Evolutionary conservation across 2,113 vertebrate genomes (phyloP), one percentile per base, ranked within the genome.

Genomic region (Grallaria varia): DNA sequence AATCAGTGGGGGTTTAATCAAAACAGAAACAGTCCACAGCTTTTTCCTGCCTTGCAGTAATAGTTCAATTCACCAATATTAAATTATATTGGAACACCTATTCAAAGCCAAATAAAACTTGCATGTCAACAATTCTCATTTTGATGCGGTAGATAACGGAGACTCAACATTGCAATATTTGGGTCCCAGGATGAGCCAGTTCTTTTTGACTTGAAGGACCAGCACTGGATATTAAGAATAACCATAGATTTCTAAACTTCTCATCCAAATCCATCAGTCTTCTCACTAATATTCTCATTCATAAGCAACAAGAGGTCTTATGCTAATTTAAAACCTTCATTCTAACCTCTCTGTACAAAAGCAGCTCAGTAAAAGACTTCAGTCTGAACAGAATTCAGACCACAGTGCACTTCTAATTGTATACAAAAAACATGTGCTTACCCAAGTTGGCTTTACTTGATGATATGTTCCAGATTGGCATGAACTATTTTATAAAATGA

Each of bases 361-460:
- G 24, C 75, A 95, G 50, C 47, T 77, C 40, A 62, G 47, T 83
- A 74, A 76, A 91, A 59, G 47, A 44, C 28, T 78, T 58, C 24
- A 59, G 15, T 49, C 47, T 72, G 86, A 92, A 50, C 44, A 93
- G 60, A 84, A 86, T 86, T 81, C 9, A 14, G 76, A 93, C 60
- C 52, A 64, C 76, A 60, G 35, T 17, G 12, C 73, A 56, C 37
- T 80, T 28, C 21, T 82, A 39, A 84, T 77, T 72, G 62, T 74
- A 93, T 72, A 90, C 15, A 93, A 77, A 92, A 89, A 72, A 14
- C 56, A 74, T 33, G 39, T 92, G 90, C 94, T 95, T 94, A 93
- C 94, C 93, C 71, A 89, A 1, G 53, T 93, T 93, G 39, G 30
- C 67, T 68, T 96, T 72, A 91, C 35, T 87, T 88, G 94, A 88